phyloP scores from a whole-genome alignment of 2,888 invertebrate species.

The Diloba caeruleocephala region DNA sequence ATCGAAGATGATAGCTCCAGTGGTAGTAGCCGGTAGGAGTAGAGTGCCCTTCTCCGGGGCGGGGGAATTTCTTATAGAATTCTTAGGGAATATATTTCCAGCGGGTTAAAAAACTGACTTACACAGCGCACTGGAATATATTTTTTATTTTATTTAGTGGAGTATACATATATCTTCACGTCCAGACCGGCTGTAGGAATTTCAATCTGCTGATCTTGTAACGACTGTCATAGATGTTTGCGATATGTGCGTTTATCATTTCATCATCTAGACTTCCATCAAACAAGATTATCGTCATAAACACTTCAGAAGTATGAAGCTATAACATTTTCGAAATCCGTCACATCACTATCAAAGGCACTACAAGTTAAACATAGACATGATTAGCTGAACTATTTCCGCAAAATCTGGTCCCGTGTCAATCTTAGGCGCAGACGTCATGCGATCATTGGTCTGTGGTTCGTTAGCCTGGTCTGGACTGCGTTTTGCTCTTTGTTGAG shows the following conservation, averaged over 20 bases:
- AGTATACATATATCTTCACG: too few species aligned
- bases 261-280: not conserved
- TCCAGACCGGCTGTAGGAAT: too few species aligned
- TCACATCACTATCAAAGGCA: not conserved
- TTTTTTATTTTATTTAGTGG: too few species aligned
- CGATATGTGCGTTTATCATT: not conserved
- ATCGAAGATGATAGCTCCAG: too few species aligned
- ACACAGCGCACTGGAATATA: too few species aligned
- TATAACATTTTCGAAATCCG: not conserved
- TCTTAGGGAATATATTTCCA: too few species aligned
- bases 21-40: too few species aligned
- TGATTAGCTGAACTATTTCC: conserved; percentile 29
- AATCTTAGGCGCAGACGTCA: conserved; percentile 42
- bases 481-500: conserved; percentile 12
- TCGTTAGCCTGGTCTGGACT: conserved; percentile 52
- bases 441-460: conserved; percentile 49
- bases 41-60: too few species aligned
- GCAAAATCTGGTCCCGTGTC: conserved; percentile 54
- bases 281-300: not conserved
- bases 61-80: too few species aligned
- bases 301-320: not conserved
- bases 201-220: too few species aligned
- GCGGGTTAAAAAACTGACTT: too few species aligned
- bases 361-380: conserved; percentile 15
- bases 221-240: too few species aligned